Conservation (phyloP, 1,140 invertebrate genomes). For the Drosophila bocqueti region DNA sequence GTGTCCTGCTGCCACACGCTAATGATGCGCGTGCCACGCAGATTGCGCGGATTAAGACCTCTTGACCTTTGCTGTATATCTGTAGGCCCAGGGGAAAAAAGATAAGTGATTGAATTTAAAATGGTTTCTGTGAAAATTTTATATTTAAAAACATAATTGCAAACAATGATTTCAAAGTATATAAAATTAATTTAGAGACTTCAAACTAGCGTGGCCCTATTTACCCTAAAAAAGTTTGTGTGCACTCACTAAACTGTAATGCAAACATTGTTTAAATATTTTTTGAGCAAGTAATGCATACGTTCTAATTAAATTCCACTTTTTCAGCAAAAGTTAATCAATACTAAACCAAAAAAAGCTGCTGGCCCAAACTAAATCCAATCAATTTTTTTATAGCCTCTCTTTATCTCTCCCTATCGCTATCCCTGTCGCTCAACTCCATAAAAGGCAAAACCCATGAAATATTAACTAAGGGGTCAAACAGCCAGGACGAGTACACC, state of each 20-base stretch:
- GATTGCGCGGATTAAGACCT: slow-evolving; percentile 32
- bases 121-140: background rate
- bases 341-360: background rate
- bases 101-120: background rate
- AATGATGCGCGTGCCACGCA: slow-evolving; percentile 42
- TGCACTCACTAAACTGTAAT: background rate
- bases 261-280: slow-evolving; percentile 11
- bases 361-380: slow-evolving; percentile 20
- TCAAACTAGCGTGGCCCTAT: background rate
- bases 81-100: background rate
- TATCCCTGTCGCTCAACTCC: background rate
- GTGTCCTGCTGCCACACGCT: slow-evolving; percentile 33
- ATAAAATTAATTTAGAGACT: background rate
- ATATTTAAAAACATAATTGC: too few species aligned
- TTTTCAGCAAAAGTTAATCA: slow-evolving; percentile 4
- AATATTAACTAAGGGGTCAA: slow-evolving; percentile 54
- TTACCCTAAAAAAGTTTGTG: background rate
- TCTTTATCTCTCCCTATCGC: slow-evolving; percentile 12
- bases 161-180: background rate
- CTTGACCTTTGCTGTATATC: slow-evolving; percentile 14
- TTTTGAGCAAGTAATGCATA: background rate
- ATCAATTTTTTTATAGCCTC: slow-evolving; percentile 24
- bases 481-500: slow-evolving; percentile 34
- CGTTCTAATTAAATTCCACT: slow-evolving; percentile 34
- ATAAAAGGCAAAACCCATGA: slow-evolving; percentile 36